Evolutionary conservation across 2,113 vertebrate genomes (phyloP), one percentile per base, ranked within the genome.

Genomic region (Urocynchramus pylzowi): DNA sequence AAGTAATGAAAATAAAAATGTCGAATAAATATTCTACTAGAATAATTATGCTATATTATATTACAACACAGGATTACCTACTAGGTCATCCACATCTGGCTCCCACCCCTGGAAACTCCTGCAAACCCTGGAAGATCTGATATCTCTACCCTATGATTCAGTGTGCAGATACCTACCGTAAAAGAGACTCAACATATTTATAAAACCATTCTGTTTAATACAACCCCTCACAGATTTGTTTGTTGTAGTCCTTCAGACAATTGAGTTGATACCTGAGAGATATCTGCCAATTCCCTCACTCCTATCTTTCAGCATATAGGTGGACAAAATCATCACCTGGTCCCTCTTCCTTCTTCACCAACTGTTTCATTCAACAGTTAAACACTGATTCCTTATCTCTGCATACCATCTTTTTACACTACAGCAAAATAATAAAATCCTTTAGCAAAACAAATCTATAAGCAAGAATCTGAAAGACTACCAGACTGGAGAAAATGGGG

Each of bases 151-250:
- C 37, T 61, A 63, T 23, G 68, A 59, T 24, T 60, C 37, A 68
- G 39, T 27, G 60, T 9, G 76, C 16, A 59, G 14, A 39, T 2
- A 0, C 4, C 6, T 2, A 0, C 4, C 6, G 27, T 21, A 68
- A 70, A 52, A 93, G 13, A 89, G 13, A 54, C 16, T 49, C 68
- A 79, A 41, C 4, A 20, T 12, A 45, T 89, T 87, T 37, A 44
- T 21, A 61, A 91, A 91, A 52, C n/a, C 23, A 65, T 20, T 69
- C 4, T 75, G 70, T 33, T 78, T 42, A 77, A 49, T 31, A 74
- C 5, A 69, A 44, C 14, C 17, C 33, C 24, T 68, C 64, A 59
- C 9, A 64, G 30, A 30, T 79, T 39, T 16, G 7, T 39, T 73
- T 42, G 16, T 10, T 39, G 23, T 8, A 60, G 65, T 82, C 27